Evolutionary conservation across 2,888 invertebrate genomes (phyloP).

Genomic region (Rhogogaster chlorosoma): DNA sequence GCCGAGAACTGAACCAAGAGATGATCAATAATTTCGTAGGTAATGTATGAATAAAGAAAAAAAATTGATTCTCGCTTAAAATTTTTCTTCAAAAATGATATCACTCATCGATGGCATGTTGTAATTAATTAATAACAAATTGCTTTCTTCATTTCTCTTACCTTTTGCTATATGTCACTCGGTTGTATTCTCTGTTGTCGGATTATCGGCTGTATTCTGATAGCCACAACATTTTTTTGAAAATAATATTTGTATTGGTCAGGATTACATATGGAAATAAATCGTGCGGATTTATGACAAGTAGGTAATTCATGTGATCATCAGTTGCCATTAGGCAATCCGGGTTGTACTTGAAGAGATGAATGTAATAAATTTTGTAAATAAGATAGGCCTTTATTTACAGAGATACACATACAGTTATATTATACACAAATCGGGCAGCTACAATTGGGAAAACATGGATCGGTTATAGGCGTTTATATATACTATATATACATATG

Average conservation of each 20-base stretch:
- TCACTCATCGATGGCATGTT: background rate
- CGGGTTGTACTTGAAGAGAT: background rate
- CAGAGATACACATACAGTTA: conserved; percentile 68
- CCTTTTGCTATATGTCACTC: background rate
- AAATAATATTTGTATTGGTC: background rate
- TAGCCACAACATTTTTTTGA: background rate
- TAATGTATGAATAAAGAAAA: background rate
- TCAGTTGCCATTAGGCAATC: background rate
- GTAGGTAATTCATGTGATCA: background rate
- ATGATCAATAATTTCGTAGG: conserved; percentile 32
- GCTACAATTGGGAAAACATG: conserved; percentile 58
- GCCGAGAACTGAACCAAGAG: background rate
- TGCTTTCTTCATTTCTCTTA: background rate
- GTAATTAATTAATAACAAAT: background rate
- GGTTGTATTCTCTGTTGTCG: too few species aligned
- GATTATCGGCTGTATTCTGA: too few species aligned
- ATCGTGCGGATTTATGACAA: background rate
- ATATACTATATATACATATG: background rate
- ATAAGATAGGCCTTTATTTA: conserved; percentile 70
- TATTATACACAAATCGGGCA: conserved; percentile 64
- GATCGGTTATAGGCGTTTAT: conserved; percentile 36
- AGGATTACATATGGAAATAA: background rate
- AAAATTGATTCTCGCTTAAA: background rate
- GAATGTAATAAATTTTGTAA: conserved; percentile 58
- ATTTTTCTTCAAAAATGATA: background rate